Base-by-base conservation (phyloP, 2,888 invertebrate genomes). In the Drosophila recens region DNA sequence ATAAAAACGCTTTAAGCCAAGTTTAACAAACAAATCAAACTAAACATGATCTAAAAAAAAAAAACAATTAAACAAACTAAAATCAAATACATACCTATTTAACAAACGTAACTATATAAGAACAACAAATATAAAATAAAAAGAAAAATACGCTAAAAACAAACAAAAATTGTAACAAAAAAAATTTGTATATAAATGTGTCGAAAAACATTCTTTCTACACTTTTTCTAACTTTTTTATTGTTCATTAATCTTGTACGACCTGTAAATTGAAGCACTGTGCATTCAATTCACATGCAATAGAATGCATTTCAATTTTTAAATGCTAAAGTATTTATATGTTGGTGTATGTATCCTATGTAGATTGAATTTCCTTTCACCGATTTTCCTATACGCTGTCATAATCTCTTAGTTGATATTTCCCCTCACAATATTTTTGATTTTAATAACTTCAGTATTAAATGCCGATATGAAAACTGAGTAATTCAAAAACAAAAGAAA, bases 1-100 rank as follows among this genome's bases (percentile, higher is more conserved):
- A 90, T 86, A 86, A 79, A 77, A 82, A 85, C 86, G 84, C 84
- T 85, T 85, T 85, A 85, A 85, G 84, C 81, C 77, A 79, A 83
- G 71, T 86, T 80, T 67, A 83, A 78, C 66, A 67, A 84, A 72
- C 72, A 72, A 87, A 87, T 79, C 69, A 87, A 85, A 87, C 77
- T 75, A 72, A 80, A 82, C 66, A 64, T 79, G 72, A 75, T 73
- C 69, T 62, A 72, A 63, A 38, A 38, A 36, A 36, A 43, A 49
- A 34, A 57, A 74, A 70, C 52, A 72, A 70, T 73, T 70, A 69
- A 69, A 45, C 40, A 67, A 58, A 62, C 52, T 72, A 61, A 70
- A 82, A 67, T 73, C 63, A 65, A 73, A 66, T 76, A 72, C 67
- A 62, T 62, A 58, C 23, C 20, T 57, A 78, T 65, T 71, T 69